Percentiles rank a stretch among this genome's conserved stretches.
Conservation (phyloP, 35 echinoderm and acorn worm genomes). For the Diadema setosum region DNA sequence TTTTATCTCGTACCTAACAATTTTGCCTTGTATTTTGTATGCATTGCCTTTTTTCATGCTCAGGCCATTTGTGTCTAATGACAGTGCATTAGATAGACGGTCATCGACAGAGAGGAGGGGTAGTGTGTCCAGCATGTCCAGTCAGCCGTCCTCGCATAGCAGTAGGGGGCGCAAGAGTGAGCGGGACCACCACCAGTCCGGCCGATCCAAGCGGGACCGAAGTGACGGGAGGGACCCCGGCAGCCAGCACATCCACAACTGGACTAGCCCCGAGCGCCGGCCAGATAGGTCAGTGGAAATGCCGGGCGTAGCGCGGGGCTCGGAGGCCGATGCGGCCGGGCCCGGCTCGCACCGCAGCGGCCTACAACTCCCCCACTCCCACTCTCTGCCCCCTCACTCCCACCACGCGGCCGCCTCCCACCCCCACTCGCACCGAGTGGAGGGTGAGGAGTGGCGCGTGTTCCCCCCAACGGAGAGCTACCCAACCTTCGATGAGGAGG, state of each 20-base stretch:
- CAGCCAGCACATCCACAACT: background rate
- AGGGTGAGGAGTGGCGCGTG: conserved; percentile 5
- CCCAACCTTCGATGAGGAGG: background rate
- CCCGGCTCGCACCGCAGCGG: conserved; percentile 3
- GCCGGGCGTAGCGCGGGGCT: background rate
- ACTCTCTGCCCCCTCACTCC: background rate
- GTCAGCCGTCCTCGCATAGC: background rate
- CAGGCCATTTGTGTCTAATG: conserved; percentile 18
- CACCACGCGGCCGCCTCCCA: background rate
- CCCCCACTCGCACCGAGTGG: background rate
- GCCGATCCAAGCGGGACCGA: conserved; percentile 2
- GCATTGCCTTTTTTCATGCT: background rate
- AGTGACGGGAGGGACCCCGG: background rate
- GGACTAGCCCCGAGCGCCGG: conserved; percentile 12
- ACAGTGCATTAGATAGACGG: background rate
- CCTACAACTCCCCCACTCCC: background rate
- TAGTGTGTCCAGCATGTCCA: background rate
- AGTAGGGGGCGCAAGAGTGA: background rate
- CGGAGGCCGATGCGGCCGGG: background rate
- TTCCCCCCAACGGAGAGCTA: conserved; percentile 11
- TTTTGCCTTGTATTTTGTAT: background rate
- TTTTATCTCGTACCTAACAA: too few relatives aligned
- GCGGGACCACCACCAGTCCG: background rate
- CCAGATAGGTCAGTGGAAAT: conserved; percentile 25
- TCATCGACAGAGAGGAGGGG: background rate